These are phyloP conservation scores for Formica selysi DNA, from an alignment of 1,140 invertebrate genomes.

Conservation along the genomic window DNA sequence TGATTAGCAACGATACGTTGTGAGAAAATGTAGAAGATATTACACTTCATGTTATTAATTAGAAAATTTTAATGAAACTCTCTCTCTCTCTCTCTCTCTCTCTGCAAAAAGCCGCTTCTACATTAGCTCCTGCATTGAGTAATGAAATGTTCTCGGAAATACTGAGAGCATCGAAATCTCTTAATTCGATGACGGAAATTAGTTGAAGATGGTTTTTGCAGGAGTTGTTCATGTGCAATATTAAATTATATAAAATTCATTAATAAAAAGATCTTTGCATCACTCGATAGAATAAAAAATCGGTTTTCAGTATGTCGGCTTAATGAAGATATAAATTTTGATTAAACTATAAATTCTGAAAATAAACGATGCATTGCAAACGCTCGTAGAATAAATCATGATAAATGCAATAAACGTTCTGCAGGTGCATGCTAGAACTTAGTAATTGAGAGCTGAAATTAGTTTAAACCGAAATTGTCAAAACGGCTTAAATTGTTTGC, in stretches of 20 bases:
- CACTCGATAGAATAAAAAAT: conserved; percentile 35
- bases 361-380: conserved; percentile 13
- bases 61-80: conserved; percentile 40
- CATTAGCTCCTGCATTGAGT: conserved; percentile 31
- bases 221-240: conserved; percentile 5
- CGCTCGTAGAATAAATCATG: not conserved
- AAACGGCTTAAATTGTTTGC: not conserved
- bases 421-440: not conserved
- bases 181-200: conserved; percentile 48
- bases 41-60: conserved; percentile 50
- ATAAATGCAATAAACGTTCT: not conserved
- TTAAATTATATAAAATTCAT: conserved; percentile 30
- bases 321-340: conserved; percentile 12
- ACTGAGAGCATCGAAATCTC: conserved; percentile 35
- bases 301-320: not conserved
- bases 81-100: too few relatives aligned
- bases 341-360: conserved; percentile 1
- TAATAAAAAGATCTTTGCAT: conserved; percentile 36
- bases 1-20: conserved; percentile 49
- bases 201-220: conserved; percentile 32
- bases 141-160: conserved; percentile 52
- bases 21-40: conserved; percentile 59
- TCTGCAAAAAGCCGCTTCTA: conserved; percentile 41
- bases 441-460: not conserved
- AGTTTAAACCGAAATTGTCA: not conserved